phyloP scores from a whole-genome alignment of 2,797 vertebrate species.

The Sebastes wilsoni region DNA sequence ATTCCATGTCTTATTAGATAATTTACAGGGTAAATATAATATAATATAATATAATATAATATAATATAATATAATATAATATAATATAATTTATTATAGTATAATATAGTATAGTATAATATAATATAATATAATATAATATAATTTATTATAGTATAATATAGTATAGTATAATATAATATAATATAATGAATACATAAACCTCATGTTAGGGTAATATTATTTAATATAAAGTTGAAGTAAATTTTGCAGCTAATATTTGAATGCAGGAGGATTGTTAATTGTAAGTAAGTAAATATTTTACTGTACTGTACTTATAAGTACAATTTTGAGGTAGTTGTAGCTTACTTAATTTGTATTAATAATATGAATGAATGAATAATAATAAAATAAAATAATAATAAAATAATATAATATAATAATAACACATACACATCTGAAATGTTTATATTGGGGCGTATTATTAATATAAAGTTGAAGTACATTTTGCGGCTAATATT shows the following conservation, averaged over 20 bases:
- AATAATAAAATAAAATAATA: too few species aligned
- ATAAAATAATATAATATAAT: too few species aligned
- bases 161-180: background rate
- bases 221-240: too few species aligned
- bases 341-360: too few species aligned
- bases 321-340: background rate
- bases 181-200: too few species aligned
- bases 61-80: background rate
- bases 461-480: background rate
- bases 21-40: background rate
- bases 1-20: background rate
- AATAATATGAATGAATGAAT: too few species aligned
- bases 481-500: background rate
- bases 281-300: background rate
- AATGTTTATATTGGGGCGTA: too few species aligned
- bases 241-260: background rate
- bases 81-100: background rate
- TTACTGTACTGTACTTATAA: too few species aligned
- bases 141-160: background rate
- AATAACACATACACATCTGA: background rate
- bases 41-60: background rate
- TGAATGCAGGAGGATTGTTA: background rate
- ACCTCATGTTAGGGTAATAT: too few species aligned
- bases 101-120: background rate
- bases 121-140: too few species aligned